Evolutionary conservation across 2,888 invertebrate genomes (phyloP), one percentile per base, ranked within the genome.

Genomic region (Sesamia inferens): DNA sequence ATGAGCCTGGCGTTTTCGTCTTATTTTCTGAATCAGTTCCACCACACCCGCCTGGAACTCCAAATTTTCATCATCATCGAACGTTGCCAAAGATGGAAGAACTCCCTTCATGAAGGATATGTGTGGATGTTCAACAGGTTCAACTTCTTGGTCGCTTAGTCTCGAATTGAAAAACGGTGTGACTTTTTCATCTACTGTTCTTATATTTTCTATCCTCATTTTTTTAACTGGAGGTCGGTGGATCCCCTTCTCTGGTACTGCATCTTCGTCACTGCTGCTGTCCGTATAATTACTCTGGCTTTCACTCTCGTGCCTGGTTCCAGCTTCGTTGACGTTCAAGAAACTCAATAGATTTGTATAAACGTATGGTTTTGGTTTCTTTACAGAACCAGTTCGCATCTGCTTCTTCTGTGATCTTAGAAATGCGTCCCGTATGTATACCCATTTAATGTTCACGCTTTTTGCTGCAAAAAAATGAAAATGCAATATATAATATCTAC

Each of bases 51-150:
- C 54, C n/a, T 77, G 77, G 1, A 75, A 75, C 14, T 77, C 75
- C 42, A 75, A 61, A 14, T 48, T 77, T 5, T 75, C 75, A 0
- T 75, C 69, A 14, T 75, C 75, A 48, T 69, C 54, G 19, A 75
- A 75, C 0, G 77, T 22, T 2, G 61, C 24, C 13, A 75, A 11
- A 14, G 75, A 61, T 14, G 75, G 75, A 0, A 75, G 22, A 19
- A 75, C 42, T 19, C 77, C 75, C 70, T 42, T 75, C 13, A 75
- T 75, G 2, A 75, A 77, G 4, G 77, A 75, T 19, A 75, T 44
- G 4, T 69, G 69, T 2, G 77, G 69, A 11, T 75, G 69, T 14
- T 75, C 75, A 1, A 61, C 54, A 4, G 69, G 69, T 19, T 75
- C 75, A 1, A 31, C 31, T 3, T 55, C 47, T 48, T 42, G 67